Evolutionary conservation across 2,797 vertebrate species (phyloP).

Genomic region (Phylloscopus collybita): DNA sequence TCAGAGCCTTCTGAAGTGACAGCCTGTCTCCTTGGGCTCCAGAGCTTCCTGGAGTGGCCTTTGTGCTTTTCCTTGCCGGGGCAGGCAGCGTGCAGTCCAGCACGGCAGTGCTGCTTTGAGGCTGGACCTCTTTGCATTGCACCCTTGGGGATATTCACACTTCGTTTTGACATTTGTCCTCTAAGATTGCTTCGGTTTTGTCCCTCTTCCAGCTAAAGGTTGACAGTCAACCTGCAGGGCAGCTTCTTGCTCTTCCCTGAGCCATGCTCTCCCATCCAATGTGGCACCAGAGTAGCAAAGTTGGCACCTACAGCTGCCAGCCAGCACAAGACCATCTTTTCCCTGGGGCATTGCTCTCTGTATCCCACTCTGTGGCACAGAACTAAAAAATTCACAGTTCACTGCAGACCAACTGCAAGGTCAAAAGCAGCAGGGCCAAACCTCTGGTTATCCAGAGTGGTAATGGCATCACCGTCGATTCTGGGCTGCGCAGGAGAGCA

Average conservation of each 20-base stretch:
- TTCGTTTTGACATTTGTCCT: not conserved
- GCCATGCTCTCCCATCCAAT: rapidly evolving
- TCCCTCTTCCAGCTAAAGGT: not conserved
- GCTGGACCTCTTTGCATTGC: not conserved
- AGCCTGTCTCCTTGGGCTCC: not conserved
- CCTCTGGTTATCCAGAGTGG: not conserved
- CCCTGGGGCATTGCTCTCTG: not conserved
- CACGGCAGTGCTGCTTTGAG: rapidly evolving
- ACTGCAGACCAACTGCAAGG: not conserved
- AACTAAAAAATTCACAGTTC: not conserved
- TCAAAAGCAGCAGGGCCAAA: not conserved
- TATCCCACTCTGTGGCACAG: not conserved
- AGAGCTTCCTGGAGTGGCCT: not conserved
- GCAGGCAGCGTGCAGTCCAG: not conserved
- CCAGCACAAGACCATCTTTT: not conserved
- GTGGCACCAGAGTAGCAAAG: not conserved
- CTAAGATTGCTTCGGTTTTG: not conserved
- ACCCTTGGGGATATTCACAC: not conserved
- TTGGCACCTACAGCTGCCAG: not conserved
- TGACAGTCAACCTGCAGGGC: not conserved
- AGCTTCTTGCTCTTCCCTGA: not conserved
- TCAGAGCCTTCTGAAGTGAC: slow-evolving; percentile 12
- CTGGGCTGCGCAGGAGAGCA: not conserved
- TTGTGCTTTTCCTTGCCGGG: not conserved
- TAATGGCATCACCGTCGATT: not conserved